These are phyloP conservation scores for Telmatochromis sp. DNA, from an alignment of 2,113 vertebrate species.

Conservation along the genomic window DNA sequence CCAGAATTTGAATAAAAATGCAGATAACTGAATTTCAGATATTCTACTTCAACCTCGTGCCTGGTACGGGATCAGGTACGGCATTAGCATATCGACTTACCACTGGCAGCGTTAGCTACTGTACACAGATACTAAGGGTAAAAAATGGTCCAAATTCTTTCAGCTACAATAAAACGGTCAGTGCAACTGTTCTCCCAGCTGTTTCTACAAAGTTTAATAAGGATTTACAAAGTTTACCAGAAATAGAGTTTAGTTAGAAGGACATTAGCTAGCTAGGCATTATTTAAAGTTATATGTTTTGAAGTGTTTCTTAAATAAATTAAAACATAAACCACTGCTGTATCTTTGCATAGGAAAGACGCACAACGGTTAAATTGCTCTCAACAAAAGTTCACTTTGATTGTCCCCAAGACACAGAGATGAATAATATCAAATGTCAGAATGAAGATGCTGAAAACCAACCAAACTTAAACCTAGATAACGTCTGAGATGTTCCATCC, in stretches of 20 bases:
- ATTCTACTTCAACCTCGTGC: not conserved
- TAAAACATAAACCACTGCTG: not conserved
- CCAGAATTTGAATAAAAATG: not conserved
- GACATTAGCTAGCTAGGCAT: not conserved
- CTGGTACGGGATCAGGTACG: not conserved
- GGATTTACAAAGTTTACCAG: not conserved
- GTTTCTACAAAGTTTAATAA: not conserved
- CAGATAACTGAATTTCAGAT: not conserved
- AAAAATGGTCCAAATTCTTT: not conserved
- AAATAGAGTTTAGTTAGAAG: not conserved
- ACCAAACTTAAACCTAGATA: not conserved
- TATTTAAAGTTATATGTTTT: not conserved
- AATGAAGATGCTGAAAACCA: not conserved
- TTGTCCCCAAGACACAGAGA: not conserved
- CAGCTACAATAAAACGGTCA: not conserved
- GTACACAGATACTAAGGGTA: not conserved
- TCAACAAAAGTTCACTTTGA: not conserved
- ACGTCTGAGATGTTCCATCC: not conserved
- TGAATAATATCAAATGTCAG: not conserved
- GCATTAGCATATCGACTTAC: not conserved
- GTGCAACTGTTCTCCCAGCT: accelerated
- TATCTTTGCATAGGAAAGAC: not conserved
- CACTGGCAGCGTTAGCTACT: not conserved
- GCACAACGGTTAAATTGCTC: not conserved
- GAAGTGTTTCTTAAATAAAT: not conserved